phyloP scores from a whole-genome alignment of 2,797 vertebrate species.

The Pitangus sulphuratus region DNA sequence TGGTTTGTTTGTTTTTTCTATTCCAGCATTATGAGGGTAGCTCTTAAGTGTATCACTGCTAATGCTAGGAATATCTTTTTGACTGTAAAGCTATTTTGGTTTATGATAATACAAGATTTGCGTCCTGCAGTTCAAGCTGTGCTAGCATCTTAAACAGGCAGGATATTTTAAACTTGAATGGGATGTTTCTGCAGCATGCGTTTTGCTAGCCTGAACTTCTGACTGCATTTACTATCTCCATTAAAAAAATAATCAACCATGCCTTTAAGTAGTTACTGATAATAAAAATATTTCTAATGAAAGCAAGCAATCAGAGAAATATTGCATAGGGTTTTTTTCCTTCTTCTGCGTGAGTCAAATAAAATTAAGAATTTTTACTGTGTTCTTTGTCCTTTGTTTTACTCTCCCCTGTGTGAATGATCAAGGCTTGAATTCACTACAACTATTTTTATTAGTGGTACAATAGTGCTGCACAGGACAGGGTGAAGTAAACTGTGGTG shows the following conservation, averaged over 20 bases:
- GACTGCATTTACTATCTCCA: background rate
- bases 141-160: background rate
- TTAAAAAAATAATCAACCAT: background rate
- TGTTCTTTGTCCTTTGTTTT: background rate
- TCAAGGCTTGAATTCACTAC: background rate
- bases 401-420: background rate
- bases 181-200: accelerated
- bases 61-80: background rate
- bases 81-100: background rate
- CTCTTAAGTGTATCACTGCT: background rate
- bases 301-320: background rate
- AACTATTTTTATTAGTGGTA: accelerated
- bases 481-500: background rate
- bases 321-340: background rate
- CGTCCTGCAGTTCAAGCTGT: background rate
- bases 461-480: accelerated
- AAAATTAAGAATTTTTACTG: background rate
- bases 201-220: background rate
- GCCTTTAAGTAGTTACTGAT: background rate
- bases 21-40: background rate
- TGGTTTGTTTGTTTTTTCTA: no score
- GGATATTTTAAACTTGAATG: background rate
- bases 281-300: background rate
- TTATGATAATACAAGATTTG: background rate
- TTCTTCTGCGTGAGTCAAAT: background rate